Evolutionary conservation across 1,140 invertebrate species (phyloP).

Genomic region (Agrypnia vestita): DNA sequence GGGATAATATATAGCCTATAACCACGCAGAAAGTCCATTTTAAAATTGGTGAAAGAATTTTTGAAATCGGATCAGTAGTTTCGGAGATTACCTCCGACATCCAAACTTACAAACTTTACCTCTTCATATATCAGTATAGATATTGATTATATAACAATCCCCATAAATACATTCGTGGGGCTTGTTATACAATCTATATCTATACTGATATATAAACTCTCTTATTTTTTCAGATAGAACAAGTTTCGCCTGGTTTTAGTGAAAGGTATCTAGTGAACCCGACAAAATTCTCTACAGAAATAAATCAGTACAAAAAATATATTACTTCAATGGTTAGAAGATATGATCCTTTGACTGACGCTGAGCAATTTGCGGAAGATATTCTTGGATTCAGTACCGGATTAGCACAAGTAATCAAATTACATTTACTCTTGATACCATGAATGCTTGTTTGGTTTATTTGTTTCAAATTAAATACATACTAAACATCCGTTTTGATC

Average conservation of each 20-base stretch:
- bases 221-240: slow-evolving; percentile 73
- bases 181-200: too few relatives aligned
- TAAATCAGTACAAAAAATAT: slow-evolving; percentile 76
- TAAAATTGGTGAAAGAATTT: too few relatives aligned
- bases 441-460: background rate
- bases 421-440: background rate
- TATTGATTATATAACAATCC: too few relatives aligned
- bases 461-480: background rate
- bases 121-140: too few relatives aligned
- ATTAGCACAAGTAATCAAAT: slow-evolving; percentile 76
- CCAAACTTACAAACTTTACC: too few relatives aligned
- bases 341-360: slow-evolving; percentile 70
- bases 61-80: too few relatives aligned
- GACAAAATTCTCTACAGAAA: slow-evolving; percentile 75
- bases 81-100: too few relatives aligned
- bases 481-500: background rate
- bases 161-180: too few relatives aligned
- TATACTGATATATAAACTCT: background rate
- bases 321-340: slow-evolving; percentile 74
- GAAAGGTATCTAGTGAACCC: slow-evolving; percentile 78
- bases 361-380: slow-evolving; percentile 76
- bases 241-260: slow-evolving; percentile 79
- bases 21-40: too few relatives aligned
- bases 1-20: too few relatives aligned
- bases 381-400: slow-evolving; percentile 81